Evolutionary conservation across 2,113 vertebrate genomes (phyloP).

Genomic region (Sardina pilchardus): DNA sequence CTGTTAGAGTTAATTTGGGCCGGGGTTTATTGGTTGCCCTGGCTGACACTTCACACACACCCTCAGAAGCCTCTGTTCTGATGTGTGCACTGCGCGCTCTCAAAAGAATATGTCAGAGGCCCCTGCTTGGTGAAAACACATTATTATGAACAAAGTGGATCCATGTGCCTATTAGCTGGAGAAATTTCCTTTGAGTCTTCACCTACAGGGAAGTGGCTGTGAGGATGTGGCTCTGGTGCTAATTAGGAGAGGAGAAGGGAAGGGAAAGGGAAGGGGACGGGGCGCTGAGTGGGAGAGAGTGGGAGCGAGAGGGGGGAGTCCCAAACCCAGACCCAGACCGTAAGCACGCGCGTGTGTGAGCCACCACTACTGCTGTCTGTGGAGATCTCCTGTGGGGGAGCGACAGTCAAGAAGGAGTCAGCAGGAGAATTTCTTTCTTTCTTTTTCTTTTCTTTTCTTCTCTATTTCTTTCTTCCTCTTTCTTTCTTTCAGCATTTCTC

Average conservation of each 20-base stretch:
- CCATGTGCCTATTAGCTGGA: constrained; percentile 56
- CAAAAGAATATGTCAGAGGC: constrained; percentile 19
- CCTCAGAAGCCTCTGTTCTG: neutral
- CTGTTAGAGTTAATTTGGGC: neutral
- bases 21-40: neutral
- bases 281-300: too few species aligned
- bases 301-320: neutral
- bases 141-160: constrained; percentile 63
- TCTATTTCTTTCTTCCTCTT: neutral
- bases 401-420: neutral
- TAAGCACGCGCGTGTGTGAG: neutral
- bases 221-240: constrained; percentile 53
- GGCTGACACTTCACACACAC: constrained; percentile 47
- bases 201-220: constrained; percentile 59
- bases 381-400: neutral
- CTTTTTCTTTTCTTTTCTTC: neutral
- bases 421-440: neutral
- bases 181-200: constrained; percentile 51
- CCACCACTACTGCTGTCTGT: neutral
- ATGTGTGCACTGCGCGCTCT: neutral
- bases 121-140: constrained; percentile 49
- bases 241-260: constrained; percentile 57
- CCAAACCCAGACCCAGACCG: neutral
- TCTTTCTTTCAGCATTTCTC: neutral
- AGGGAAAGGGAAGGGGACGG: neutral